A percentile compares a stretch with the other conserved stretches of the same genome.
These are phyloP conservation scores for Empidonax traillii DNA, from an alignment of 2,113 vertebrate species.

Conservation along the genomic window DNA sequence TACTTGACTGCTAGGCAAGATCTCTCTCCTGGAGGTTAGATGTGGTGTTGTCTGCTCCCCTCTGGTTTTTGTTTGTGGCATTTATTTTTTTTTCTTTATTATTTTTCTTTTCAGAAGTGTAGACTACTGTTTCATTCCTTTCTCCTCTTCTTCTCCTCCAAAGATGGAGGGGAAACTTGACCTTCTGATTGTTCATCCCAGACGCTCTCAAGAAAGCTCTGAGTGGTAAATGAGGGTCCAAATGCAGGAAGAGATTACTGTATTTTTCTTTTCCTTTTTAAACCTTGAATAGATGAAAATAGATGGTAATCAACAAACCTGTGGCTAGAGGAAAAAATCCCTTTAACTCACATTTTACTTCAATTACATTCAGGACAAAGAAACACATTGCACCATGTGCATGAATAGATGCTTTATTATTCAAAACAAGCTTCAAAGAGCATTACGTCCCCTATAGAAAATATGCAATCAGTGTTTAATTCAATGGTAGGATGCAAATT, in stretches of 20 bases:
- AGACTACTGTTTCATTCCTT: not conserved
- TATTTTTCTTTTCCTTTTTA: conserved; percentile 68
- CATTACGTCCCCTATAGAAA: conserved; percentile 78
- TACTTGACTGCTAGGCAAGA: not conserved
- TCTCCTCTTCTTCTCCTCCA: conserved; percentile 16
- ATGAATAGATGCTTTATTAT: conserved; percentile 79
- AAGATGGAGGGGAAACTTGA: conserved; percentile 71
- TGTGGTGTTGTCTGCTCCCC: conserved; percentile 21
- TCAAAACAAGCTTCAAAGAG: conserved; percentile 80
- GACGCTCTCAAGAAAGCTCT: conserved; percentile 31
- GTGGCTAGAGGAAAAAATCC: conserved; percentile 71
- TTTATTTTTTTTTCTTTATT: not conserved
- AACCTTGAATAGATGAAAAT: conserved; percentile 75
- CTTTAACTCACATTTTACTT: conserved; percentile 79
- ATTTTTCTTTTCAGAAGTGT: not conserved
- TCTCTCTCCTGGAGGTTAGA: conserved; percentile 27
- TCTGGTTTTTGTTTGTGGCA: not conserved
- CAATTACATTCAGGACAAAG: conserved; percentile 74
- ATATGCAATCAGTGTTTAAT: conserved; percentile 82
- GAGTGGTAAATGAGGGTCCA: conserved; percentile 72
- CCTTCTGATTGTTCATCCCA: conserved; percentile 62
- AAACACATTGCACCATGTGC: conserved; percentile 71
- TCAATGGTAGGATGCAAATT: conserved; percentile 82
- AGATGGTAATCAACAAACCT: conserved; percentile 76
- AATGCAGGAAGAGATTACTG: conserved; percentile 69